Percentiles rank a stretch among this genome's conserved stretches.
Conservation (phyloP, 2,113 vertebrate genomes). For the Dendrocopos noguchii region DNA sequence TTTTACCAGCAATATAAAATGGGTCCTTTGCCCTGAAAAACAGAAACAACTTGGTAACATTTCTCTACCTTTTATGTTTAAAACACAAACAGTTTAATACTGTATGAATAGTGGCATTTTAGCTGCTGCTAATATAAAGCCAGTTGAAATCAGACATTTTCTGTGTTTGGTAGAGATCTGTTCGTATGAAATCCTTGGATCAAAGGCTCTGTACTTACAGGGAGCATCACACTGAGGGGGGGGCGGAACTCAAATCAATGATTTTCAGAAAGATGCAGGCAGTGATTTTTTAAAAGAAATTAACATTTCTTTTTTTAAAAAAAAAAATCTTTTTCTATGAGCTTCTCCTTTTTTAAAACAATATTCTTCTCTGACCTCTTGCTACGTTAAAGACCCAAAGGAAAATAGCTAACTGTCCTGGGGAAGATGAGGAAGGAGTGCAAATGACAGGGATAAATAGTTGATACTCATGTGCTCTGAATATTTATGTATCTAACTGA, state of each 20-base stretch:
- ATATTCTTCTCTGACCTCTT: not conserved
- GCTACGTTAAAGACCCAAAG: not conserved
- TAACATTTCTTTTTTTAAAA: not conserved
- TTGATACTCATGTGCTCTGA: not conserved
- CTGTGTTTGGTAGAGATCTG: not conserved
- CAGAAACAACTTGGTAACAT: not conserved
- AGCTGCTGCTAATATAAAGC: not conserved
- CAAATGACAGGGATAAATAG: not conserved
- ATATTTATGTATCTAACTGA: not conserved
- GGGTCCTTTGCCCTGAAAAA: not conserved
- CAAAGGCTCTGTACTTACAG: not conserved
- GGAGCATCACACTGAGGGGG: not conserved
- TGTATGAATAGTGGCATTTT: not conserved
- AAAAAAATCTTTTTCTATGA: not conserved
- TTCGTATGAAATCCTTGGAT: not conserved
- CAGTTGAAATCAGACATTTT: not conserved
- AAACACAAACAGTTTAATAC: not conserved
- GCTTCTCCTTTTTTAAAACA: not conserved
- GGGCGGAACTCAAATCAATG: not conserved
- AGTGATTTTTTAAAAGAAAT: not conserved
- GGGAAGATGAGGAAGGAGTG: not conserved
- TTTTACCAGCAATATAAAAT: not conserved
- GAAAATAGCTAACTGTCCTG: not conserved
- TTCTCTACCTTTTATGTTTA: not conserved
- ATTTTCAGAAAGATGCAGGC: not conserved